Conservation (phyloP, 30 jellyfish, hydroid and myxozoan species). For the Aurelia aurita region DNA sequence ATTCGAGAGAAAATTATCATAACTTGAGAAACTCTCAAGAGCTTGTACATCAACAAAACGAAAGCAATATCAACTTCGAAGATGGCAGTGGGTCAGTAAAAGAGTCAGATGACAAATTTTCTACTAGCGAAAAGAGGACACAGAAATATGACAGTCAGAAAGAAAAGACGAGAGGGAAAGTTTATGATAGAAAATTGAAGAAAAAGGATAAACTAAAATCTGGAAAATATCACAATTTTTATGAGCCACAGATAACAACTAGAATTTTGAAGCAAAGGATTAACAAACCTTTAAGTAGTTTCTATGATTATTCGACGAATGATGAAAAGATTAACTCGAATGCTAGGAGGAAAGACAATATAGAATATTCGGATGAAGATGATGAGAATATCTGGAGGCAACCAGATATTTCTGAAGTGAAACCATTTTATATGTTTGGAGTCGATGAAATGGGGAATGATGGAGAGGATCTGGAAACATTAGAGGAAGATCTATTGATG, state of each 20-base stretch:
- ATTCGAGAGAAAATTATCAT: not conserved
- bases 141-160: not conserved
- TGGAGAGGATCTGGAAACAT: conserved; percentile 15
- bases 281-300: no score
- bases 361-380: no score
- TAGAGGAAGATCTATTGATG: conserved; percentile 36
- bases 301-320: no score
- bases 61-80: no score
- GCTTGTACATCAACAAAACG: no score
- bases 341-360: no score
- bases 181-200: not conserved
- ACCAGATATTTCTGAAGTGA: not conserved
- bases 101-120: no score
- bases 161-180: not conserved
- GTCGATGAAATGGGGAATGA: conserved; percentile 53
- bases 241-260: not conserved
- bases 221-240: not conserved
- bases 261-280: no score
- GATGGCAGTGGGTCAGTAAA: no score
- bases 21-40: not conserved
- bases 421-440: conserved; percentile 41
- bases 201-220: not conserved
- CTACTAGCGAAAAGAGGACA: not conserved
- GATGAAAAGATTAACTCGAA: no score
- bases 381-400: conserved; percentile 1